These are phyloP conservation scores for Luehdorfia chinensis DNA, from an alignment of 1,140 invertebrate genomes.

Conservation along the genomic window DNA sequence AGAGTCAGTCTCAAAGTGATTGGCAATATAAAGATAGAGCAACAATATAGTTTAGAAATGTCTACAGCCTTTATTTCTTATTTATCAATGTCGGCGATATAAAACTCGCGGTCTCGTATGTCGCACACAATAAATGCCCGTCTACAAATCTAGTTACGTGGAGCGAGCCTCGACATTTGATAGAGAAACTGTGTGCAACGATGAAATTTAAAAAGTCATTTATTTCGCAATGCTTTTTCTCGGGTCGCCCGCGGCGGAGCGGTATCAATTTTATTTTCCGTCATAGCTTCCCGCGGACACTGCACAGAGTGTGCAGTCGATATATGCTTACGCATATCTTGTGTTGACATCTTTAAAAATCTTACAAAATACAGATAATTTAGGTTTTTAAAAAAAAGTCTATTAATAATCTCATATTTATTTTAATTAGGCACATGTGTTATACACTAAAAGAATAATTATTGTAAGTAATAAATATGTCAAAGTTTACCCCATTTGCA, in stretches of 20 bases:
- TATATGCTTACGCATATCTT: conserved; percentile 23
- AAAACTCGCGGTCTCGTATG: conserved; percentile 65
- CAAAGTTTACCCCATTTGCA: no score
- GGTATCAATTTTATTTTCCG: conserved; percentile 75
- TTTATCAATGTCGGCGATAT: conserved; percentile 56
- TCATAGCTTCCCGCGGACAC: conserved; percentile 52
- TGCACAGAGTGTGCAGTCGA: conserved; percentile 26
- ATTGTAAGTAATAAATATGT: no score
- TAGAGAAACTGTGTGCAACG: conserved; percentile 76
- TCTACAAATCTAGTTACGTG: conserved; percentile 70
- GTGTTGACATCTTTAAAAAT: conserved; percentile 12
- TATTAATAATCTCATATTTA: no score
- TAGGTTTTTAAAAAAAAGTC: no score
- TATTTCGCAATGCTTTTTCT: conserved; percentile 76
- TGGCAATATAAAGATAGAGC: conserved; percentile 26
- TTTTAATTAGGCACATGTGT: no score
- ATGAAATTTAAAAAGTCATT: conserved; percentile 78
- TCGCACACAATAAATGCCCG: conserved; percentile 72
- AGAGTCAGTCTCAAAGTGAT: conserved; percentile 21
- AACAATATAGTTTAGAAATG: conserved; percentile 40
- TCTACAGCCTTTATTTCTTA: conserved; percentile 32
- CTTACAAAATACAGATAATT: no score
- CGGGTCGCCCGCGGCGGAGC: conserved; percentile 62
- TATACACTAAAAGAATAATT: no score
- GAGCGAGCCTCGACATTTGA: conserved; percentile 70